Conservation (phyloP, 1,140 invertebrate genomes). For the Habropoda laboriosa region DNA sequence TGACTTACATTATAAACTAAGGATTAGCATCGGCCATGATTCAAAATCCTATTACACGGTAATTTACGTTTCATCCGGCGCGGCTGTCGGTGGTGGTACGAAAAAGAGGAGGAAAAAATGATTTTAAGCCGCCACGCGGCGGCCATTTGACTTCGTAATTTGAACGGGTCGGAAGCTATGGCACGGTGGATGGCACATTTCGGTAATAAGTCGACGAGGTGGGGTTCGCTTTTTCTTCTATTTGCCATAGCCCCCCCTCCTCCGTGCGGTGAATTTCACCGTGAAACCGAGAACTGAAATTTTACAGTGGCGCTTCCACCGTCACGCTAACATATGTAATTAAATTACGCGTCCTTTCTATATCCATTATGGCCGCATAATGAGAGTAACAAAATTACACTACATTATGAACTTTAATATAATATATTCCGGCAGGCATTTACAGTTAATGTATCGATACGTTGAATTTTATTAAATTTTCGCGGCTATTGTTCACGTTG, state of each 20-base stretch:
- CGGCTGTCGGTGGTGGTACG: too few relatives aligned
- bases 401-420: constrained; percentile 41
- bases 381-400: constrained; percentile 43
- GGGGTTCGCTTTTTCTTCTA: not conserved
- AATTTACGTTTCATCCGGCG: constrained; percentile 40
- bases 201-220: constrained; percentile 23
- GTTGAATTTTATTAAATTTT: constrained; percentile 6
- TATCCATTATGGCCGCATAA: constrained; percentile 47
- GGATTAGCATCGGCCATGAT: constrained; percentile 41
- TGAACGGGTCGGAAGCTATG: constrained; percentile 13
- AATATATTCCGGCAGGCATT: constrained; percentile 28
- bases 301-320: constrained; percentile 21
- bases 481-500: constrained; percentile 8
- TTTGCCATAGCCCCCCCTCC: not conserved
- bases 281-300: constrained; percentile 39
- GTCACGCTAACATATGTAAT: constrained; percentile 23
- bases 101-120: not conserved
- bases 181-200: constrained; percentile 16
- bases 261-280: constrained; percentile 1
- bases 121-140: not conserved
- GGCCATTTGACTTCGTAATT: constrained; percentile 46
- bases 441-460: constrained; percentile 35
- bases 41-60: constrained; percentile 57
- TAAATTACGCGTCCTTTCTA: constrained; percentile 46
- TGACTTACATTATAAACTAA: constrained; percentile 27